Conservation (phyloP, 2,113 vertebrate genomes). For the Toxotes chatareus region DNA sequence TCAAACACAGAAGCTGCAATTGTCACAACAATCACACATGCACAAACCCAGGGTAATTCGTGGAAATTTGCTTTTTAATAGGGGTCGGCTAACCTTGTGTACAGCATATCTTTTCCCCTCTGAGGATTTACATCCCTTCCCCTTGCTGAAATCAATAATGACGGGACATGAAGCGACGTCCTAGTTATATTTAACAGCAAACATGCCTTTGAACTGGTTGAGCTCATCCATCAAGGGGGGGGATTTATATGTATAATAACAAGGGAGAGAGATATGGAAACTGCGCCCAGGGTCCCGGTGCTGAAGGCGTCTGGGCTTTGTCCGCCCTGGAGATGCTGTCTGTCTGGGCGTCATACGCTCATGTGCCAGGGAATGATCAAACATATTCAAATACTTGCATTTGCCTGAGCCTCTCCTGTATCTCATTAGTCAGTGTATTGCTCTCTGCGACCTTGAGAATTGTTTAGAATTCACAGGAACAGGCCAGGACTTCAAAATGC, state of each 20-base stretch:
- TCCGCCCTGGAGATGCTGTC: constrained; percentile 37
- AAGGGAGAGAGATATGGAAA: constrained; percentile 8
- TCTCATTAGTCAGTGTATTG: constrained; percentile 51
- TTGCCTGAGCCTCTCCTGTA: constrained; percentile 46
- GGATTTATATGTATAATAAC: constrained; percentile 17
- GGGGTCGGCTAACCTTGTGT: constrained; percentile 10
- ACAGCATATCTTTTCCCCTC: neutral
- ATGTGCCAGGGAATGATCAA: constrained; percentile 60
- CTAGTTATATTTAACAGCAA: constrained; percentile 35
- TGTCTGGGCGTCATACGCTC: constrained; percentile 36
- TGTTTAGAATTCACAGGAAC: constrained; percentile 55
- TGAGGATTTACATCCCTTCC: neutral
- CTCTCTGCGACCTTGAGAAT: constrained; percentile 53
- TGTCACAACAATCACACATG: constrained; percentile 19
- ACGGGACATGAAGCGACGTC: constrained; percentile 14
- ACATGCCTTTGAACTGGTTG: constrained; percentile 46
- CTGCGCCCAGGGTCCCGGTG: neutral
- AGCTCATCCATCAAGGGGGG: constrained; percentile 28
- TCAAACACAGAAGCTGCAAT: constrained; percentile 13
- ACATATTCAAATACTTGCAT: constrained; percentile 64
- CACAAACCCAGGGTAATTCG: constrained; percentile 9
- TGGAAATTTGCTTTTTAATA: constrained; percentile 35
- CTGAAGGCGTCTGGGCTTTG: constrained; percentile 19
- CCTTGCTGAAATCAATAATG: constrained; percentile 43
- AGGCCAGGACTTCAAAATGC: constrained; percentile 12